Base-by-base conservation (phyloP, 2,888 invertebrate species). In the Brachyptera risi region DNA sequence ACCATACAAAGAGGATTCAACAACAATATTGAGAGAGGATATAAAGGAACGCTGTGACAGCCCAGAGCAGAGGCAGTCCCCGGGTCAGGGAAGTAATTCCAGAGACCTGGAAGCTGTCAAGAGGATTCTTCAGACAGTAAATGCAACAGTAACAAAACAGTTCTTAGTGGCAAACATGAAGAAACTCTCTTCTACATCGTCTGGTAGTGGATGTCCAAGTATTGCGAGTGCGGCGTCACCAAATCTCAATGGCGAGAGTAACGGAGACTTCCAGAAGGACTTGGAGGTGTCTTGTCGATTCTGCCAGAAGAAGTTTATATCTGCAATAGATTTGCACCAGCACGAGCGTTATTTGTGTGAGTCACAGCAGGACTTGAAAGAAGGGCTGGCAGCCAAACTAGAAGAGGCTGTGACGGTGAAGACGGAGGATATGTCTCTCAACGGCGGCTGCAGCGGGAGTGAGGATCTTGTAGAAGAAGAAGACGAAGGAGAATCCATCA, bases 301-400 rank as follows among this genome's bases (percentile, higher is more conserved):
- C 68, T 87, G 86, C 71, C 80, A 80, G 67, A 78, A 79, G 66
- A 73, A 75, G 31, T 86, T 86, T 68, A 79, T 77, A 65, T 80
- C 78, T 68, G 81, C 79, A 66, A 79, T 78, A 42, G 84, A 83
- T 63, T 73, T 86, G 61, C 77, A 87, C 68, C 87, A 88, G 68
- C 90, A 90, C 69, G 90, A 90, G 69, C 88, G 85, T 24, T 70
- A 69, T 58, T 64, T 69, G 11, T 71, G 71, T 59, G 62, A 63
- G 37, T 13, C 27, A 37, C 37, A 58, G 82, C 83, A 67, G 74
- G 81, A 54, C 54, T 17, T 54, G 66, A 86, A 85, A 68, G 88
- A 88, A 76, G 86, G 87, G n/a, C 74, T 87, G 64, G 85, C 87
- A n/a, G 88, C 88, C 42, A 89, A 90, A 72, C 79, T 89, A 50